Percentiles rank a stretch among this genome's conserved stretches.
These are phyloP conservation scores for Microtus montanus DNA, from an alignment of 2,113 vertebrate species.

Conservation along the genomic window DNA sequence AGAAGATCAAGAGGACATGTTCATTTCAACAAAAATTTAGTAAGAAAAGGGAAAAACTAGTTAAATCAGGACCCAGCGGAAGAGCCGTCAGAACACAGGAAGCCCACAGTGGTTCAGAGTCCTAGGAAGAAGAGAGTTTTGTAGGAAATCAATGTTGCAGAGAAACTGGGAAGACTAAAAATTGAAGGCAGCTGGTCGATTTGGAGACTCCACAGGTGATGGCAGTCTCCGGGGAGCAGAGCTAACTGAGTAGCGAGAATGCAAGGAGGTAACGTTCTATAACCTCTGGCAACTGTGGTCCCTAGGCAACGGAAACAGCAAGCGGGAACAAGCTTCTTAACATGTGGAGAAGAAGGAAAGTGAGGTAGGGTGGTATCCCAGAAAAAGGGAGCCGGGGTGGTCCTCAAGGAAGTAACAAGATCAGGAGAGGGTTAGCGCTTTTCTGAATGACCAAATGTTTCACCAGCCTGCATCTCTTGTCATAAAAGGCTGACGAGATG, in stretches of 20 bases:
- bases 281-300: not conserved
- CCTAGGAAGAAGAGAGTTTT: not conserved
- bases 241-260: not conserved
- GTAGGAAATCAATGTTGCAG: not conserved
- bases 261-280: conserved; percentile 41
- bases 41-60: not conserved
- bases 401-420: conserved; percentile 37
- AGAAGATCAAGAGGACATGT: not conserved
- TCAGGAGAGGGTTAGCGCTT: conserved; percentile 60
- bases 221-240: not conserved
- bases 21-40: not conserved
- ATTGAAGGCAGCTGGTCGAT: not conserved
- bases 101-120: not conserved
- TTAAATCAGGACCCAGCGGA: not conserved
- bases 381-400: conserved; percentile 16
- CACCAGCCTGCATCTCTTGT: conserved; percentile 62
- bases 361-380: conserved; percentile 24
- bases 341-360: not conserved
- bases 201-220: not conserved
- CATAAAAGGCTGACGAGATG: conserved; percentile 66
- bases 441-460: conserved; percentile 69
- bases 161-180: not conserved
- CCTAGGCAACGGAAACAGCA: conserved; percentile 22
- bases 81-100: not conserved
- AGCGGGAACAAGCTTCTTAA: conserved; percentile 48